phyloP scores from a whole-genome alignment of 2,113 vertebrate genomes.

The Anoura caudifer region DNA sequence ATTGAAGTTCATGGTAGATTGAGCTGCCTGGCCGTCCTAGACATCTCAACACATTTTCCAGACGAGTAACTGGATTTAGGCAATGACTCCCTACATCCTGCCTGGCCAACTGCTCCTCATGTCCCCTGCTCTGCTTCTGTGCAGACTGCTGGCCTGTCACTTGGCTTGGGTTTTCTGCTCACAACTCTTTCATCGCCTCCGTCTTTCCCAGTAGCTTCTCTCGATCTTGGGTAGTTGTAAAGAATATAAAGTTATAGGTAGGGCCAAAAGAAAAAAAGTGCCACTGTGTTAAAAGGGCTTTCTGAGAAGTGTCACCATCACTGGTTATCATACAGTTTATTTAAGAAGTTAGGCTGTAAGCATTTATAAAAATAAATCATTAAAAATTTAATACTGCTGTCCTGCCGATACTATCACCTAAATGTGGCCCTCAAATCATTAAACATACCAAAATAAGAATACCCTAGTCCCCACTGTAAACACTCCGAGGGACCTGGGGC shows the following conservation, averaged over 20 bases:
- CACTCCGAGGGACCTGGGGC: accelerated
- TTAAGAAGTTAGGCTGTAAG: background rate
- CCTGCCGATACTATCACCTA: background rate
- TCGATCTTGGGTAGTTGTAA: background rate
- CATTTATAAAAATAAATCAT: background rate
- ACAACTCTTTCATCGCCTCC: background rate
- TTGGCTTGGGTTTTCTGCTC: slow-evolving; percentile 26
- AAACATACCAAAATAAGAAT: background rate
- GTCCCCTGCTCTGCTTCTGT: background rate
- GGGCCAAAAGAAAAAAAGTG: background rate
- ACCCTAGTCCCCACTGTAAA: background rate
- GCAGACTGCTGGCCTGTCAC: background rate
- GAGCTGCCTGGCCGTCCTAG: background rate
- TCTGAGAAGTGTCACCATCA: background rate
- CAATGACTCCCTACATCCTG: background rate
- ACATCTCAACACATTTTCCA: slow-evolving; percentile 26
- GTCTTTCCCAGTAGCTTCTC: background rate
- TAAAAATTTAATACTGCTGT: background rate
- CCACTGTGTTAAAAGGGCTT: background rate
- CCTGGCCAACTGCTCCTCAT: background rate
- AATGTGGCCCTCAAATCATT: background rate
- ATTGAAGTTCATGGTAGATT: slow-evolving; percentile 1
- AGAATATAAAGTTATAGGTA: background rate
- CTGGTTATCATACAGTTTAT: background rate
- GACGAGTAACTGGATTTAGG: background rate